Evolutionary conservation across 2,113 vertebrate genomes (phyloP), one percentile per base, ranked within the genome.

Genomic region (Syngnathoides biaculeatus): DNA sequence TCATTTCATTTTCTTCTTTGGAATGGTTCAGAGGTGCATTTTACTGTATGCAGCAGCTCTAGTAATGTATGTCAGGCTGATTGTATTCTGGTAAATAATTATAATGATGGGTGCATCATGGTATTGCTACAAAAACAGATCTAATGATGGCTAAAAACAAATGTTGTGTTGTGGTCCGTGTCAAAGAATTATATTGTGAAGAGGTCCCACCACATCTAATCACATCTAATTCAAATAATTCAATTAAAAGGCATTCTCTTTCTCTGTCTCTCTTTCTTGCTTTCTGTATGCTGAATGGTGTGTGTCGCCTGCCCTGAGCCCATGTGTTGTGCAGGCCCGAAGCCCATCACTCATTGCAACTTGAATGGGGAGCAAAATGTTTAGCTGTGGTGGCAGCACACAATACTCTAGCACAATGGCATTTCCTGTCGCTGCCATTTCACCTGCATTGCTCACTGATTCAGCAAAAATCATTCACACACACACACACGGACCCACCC

Each of bases 381-480:
- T 77, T 73, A 69, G 77, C 79, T 68, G 77, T 66, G 45, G 50
- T 64, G 48, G 57, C 45, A 52, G 8, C 70, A 66, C 77, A 81
- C 69, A 85, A 85, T 83, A 69, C 81, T 74, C 17, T 11, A 45
- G 62, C 75, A 86, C 84, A 86, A 84, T 62, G 78, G 78, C 71
- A 77, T 78, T 89, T 89, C 86, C 82, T 86, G 79, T 70, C 78
- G 39, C 69, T 74, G 79, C 82, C 59, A 61, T 82, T 85, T 85
- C 86, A 86, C 85, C 86, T 87, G 86, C 81, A 80, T 68, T 79
- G 75, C 78, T 79, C 74, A 76, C 81, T 77, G 73, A 83, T 80
- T 84, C 80, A 84, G 85, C 81, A 79, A 75, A 74, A 80, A 75
- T 64, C 77, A 84, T 79, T 79, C 77, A 79, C 64, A 45, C 61